Base-by-base conservation (phyloP, 2,113 vertebrate genomes). In the Hypomesus transpacificus region DNA sequence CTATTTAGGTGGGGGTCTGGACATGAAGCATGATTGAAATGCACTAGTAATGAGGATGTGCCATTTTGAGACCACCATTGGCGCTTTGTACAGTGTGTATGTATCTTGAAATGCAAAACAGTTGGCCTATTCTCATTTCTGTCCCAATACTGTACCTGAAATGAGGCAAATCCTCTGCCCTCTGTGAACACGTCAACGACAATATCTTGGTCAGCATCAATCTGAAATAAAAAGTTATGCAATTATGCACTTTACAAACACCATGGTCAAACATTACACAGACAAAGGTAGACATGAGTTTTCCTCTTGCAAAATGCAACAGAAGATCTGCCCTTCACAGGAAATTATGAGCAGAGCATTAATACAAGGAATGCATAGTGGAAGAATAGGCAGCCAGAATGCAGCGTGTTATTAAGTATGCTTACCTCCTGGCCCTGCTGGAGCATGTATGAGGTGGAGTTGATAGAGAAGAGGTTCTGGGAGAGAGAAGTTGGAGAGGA, bases 121-220 rank as follows among this genome's bases (percentile, higher is more conserved):
- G 7, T 2, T 46, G 39, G 39, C 39, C 39, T 46, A 9, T 46
- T 9, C 9, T 13, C 9, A 13, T 46, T 11, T 46, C 39, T 18
- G 54, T 56, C 3, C 54, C 54, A 61, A n/a, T 17, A 26, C 6
- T 0, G 17, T 92, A 97, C 96, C 95, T 97, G 95, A 81, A 95
- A 92, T 68, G 94, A 74, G 69, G 92, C 92, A 86, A 96, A 94
- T 82, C 95, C 96, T 84, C 70, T 86, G 76, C 96, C 96, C 56
- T 82, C 80, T 0, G 93, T 88, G 56, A 86, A 70, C 65, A 97
- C 81, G 28, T 90, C 86, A 66, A 97, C 17, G 51, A 31, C 14
- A 64, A 88, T 57, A 57, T 90, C 87, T 20, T 91, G 82, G 21
- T 73, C 52, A 52, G 82, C 83, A 14, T 76, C 57, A 79, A 96